Conservation (phyloP, 1,140 invertebrate genomes). For the Mizuhopecten yessoensis region DNA sequence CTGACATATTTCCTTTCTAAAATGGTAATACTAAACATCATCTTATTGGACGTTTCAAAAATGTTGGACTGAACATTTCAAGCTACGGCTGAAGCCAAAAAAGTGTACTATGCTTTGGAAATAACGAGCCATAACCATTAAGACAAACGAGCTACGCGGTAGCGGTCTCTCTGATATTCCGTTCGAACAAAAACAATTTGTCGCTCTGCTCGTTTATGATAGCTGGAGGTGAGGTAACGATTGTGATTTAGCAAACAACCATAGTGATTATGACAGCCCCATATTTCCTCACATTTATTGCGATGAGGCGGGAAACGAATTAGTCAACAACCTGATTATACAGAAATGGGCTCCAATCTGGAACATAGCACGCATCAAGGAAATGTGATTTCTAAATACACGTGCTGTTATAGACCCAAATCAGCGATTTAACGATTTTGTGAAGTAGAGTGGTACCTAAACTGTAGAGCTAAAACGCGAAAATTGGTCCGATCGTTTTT, state of each 20-base stretch:
- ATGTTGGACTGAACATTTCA: too few relatives aligned
- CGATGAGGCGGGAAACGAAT: background rate
- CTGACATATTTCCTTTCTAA: too few relatives aligned
- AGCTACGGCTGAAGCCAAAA: too few relatives aligned
- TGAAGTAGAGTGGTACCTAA: background rate
- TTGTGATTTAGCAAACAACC: background rate
- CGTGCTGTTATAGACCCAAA: background rate
- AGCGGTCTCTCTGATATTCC: too few relatives aligned
- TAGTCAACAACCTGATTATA: background rate
- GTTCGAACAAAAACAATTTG: background rate
- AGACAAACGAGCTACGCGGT: background rate
- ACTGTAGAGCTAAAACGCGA: background rate
- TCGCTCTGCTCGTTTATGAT: background rate
- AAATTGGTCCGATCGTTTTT: background rate
- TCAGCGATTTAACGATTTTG: background rate
- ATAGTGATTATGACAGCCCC: background rate
- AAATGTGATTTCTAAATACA: background rate
- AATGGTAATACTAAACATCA: too few relatives aligned
- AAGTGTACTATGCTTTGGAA: too few relatives aligned
- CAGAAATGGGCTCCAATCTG: background rate
- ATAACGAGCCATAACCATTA: background rate
- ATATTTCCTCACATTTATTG: background rate
- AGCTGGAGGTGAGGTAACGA: background rate
- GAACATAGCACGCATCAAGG: background rate
- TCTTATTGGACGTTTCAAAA: too few relatives aligned